These are phyloP conservation scores for Anthoptus insignis DNA, from an alignment of 2,888 invertebrate genomes.

Conservation along the genomic window DNA sequence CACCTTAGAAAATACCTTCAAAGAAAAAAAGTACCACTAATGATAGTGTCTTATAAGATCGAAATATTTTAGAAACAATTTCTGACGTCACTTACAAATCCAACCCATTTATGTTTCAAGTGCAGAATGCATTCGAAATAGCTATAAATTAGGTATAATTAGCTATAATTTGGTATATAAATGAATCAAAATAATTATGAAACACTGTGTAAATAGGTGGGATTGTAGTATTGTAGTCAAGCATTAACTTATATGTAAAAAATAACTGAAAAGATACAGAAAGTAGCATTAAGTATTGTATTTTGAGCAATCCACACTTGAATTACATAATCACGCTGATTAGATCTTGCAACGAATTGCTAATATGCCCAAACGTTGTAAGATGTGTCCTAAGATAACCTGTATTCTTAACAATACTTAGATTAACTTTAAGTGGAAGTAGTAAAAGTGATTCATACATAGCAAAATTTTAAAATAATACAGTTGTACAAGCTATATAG, in stretches of 20 bases:
- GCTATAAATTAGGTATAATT: no score
- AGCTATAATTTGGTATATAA: no score
- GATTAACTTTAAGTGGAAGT: conserved; percentile 59
- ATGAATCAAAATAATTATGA: background rate
- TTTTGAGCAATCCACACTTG: conserved; percentile 38
- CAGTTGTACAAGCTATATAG: conserved; percentile 66
- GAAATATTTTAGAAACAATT: conserved; percentile 26
- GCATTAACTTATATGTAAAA: no score
- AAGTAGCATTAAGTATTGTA: no score
- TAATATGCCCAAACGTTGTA: background rate
- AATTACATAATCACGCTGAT: conserved; percentile 23
- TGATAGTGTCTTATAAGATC: conserved; percentile 33
- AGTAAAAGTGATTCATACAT: conserved; percentile 76
- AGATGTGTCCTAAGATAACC: conserved; percentile 34
- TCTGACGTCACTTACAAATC: background rate
- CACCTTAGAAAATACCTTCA: conserved; percentile 26
- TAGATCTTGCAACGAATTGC: conserved; percentile 49
- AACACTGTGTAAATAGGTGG: no score
- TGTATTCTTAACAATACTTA: conserved; percentile 60
- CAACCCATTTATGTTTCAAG: conserved; percentile 24
- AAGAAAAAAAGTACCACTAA: conserved; percentile 30
- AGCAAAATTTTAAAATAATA: conserved; percentile 72
- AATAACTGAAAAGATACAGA: no score
- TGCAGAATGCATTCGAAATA: conserved; percentile 17
- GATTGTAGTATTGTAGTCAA: conserved; percentile 24